Percentiles rank a stretch among this genome's conserved stretches.
Conservation (phyloP, 2,113 vertebrate species). For the Emydura subglobosa region DNA sequence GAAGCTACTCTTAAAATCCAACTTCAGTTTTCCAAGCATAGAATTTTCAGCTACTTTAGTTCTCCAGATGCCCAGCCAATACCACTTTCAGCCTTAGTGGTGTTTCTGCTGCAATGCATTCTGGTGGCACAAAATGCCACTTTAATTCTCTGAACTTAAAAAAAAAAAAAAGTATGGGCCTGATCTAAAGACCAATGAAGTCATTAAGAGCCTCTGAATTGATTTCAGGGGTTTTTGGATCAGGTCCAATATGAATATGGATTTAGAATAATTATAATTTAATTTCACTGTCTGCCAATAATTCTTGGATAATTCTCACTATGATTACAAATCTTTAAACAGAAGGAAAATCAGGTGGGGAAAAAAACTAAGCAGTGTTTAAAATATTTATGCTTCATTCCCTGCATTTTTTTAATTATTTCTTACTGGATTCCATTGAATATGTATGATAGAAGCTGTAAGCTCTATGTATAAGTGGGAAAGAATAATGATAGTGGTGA, state of each 20-base stretch:
- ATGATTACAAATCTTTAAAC: background rate
- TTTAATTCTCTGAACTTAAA: background rate
- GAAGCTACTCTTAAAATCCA: background rate
- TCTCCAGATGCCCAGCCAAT: background rate
- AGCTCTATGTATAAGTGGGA: background rate
- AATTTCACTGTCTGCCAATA: background rate
- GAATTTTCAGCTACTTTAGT: background rate
- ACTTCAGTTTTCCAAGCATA: background rate
- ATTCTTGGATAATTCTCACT: background rate
- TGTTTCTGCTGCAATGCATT: background rate
- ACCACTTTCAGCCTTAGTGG: background rate
- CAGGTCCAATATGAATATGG: background rate
- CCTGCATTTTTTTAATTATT: background rate
- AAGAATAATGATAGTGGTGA: background rate
- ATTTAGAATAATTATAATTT: background rate
- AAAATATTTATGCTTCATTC: background rate
- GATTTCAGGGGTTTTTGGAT: background rate
- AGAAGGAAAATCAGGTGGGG: background rate
- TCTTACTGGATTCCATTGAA: background rate
- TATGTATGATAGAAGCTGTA: accelerated
- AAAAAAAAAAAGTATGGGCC: too few species aligned
- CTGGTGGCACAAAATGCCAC: background rate
- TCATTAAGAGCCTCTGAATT: background rate
- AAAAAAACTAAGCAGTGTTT: background rate
- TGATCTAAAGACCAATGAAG: background rate